Conservation (phyloP, 1,140 invertebrate genomes). For the Ectropis grisescens region DNA sequence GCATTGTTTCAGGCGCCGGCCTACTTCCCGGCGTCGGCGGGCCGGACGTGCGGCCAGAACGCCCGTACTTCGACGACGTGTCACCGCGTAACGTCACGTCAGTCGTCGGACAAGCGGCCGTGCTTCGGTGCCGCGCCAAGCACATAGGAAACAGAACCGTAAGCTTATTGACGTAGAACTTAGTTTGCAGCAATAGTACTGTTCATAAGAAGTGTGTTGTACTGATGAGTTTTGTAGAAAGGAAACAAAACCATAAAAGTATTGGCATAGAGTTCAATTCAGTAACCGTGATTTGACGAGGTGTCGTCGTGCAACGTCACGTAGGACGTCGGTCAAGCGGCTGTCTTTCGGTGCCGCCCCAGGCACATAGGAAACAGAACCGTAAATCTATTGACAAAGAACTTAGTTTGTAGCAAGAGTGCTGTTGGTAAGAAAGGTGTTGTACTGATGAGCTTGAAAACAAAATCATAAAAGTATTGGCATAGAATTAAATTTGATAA, state of each 20-base stretch:
- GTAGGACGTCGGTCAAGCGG: slow-evolving; percentile 86
- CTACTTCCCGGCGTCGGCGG: slow-evolving; percentile 23
- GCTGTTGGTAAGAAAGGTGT: too few species aligned
- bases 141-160: slow-evolving; percentile 91
- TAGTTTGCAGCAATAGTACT: neutral
- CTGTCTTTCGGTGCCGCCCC: slow-evolving; percentile 84
- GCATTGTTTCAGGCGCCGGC: slow-evolving; percentile 33
- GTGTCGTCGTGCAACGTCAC: slow-evolving; percentile 86
- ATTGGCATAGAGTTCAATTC: too few species aligned
- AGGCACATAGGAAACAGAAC: slow-evolving; percentile 90
- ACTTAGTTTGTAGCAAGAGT: neutral
- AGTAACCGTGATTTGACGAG: slow-evolving; percentile 91
- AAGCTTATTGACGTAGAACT: slow-evolving; percentile 52
- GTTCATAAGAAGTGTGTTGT: too few species aligned
- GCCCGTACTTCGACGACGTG: slow-evolving; percentile 89
- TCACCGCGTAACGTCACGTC: slow-evolving; percentile 85
- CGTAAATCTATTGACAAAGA: slow-evolving; percentile 72
- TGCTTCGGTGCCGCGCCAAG: slow-evolving; percentile 87
- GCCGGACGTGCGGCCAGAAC: slow-evolving; percentile 49
- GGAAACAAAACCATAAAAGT: too few species aligned
- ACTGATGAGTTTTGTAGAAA: too few species aligned
- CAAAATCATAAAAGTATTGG: too few species aligned
- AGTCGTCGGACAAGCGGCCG: slow-evolving; percentile 85
- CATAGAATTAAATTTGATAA: too few species aligned
- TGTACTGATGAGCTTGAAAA: too few species aligned